Percentiles rank a stretch among this genome's conserved stretches.
Conservation (phyloP, 2,888 invertebrate species). For the Xestia ashworthii region DNA sequence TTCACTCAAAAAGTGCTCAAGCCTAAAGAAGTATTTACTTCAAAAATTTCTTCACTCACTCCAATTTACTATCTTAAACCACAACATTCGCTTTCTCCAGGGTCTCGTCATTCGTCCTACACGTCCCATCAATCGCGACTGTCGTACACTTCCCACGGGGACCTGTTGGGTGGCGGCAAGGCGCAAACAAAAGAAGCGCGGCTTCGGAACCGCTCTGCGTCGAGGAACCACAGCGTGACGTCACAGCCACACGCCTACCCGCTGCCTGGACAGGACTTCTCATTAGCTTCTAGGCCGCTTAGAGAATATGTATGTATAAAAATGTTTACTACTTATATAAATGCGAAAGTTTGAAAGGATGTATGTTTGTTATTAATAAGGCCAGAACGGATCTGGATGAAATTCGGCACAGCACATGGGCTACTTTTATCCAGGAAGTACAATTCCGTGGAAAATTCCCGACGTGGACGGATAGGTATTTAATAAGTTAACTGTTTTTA, state of each 20-base stretch:
- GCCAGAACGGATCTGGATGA: background rate
- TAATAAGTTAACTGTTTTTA: background rate
- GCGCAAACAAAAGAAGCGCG: slow-evolving; percentile 96
- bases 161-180: slow-evolving; percentile 94
- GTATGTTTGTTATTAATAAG: background rate
- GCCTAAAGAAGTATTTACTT: background rate
- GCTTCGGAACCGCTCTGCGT: slow-evolving; percentile 93
- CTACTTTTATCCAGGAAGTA: background rate
- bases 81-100: slow-evolving; percentile 76
- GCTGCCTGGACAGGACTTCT: slow-evolving; percentile 89
- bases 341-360: background rate
- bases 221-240: slow-evolving; percentile 92
- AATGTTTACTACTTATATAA: background rate
- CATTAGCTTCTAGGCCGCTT: slow-evolving; percentile 92
- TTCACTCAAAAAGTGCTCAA: no score
- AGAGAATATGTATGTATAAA: slow-evolving; percentile 93
- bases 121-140: slow-evolving; percentile 98
- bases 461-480: background rate
- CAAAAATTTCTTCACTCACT: background rate
- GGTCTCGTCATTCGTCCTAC: slow-evolving; percentile 98
- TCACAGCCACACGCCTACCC: slow-evolving; percentile 90
- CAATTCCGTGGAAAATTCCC: background rate
- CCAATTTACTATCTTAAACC: background rate
- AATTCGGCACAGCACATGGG: background rate
- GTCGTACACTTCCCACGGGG: slow-evolving; percentile 98